These are phyloP conservation scores for Dendropsophus ebraccatus DNA, from an alignment of 2,113 vertebrate species.

Conservation along the genomic window DNA sequence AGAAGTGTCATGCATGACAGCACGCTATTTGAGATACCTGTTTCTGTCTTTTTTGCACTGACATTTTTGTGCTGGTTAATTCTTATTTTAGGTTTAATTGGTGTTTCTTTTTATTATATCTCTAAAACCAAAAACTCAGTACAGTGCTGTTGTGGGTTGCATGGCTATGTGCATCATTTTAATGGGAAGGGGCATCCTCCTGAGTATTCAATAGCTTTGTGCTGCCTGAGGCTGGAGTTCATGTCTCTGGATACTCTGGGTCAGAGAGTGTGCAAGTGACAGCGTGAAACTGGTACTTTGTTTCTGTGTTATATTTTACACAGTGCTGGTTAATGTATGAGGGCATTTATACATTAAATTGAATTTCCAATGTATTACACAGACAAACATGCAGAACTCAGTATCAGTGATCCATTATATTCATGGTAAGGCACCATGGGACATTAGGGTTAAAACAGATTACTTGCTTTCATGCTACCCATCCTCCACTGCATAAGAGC, in stretches of 20 bases:
- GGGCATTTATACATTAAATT: constrained; percentile 9
- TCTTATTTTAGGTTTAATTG: not conserved
- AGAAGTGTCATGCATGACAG: too few species aligned
- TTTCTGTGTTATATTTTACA: constrained; percentile 10
- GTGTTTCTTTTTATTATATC: not conserved
- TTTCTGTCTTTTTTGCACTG: too few species aligned
- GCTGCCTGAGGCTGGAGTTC: constrained; percentile 29
- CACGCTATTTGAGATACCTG: too few species aligned
- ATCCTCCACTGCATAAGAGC: not conserved
- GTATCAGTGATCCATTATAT: constrained; percentile 17
- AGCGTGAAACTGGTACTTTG: not conserved
- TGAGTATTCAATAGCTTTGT: constrained; percentile 29
- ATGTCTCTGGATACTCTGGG: constrained; percentile 23
- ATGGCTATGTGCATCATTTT: constrained; percentile 40
- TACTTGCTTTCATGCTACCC: not conserved
- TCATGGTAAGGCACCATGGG: not conserved
- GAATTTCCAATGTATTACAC: not conserved
- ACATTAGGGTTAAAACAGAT: not conserved
- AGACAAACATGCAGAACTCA: not conserved
- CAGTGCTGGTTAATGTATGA: constrained; percentile 1
- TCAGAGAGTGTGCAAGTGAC: constrained; percentile 12
- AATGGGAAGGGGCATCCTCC: constrained; percentile 25
- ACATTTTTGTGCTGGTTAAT: not conserved
- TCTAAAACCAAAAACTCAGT: not conserved
- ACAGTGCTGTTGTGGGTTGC: not conserved